A percentile compares a stretch with the other conserved stretches of the same genome.
phyloP scores from a whole-genome alignment of 2,797 vertebrate species.

The Trachurus trachurus region DNA sequence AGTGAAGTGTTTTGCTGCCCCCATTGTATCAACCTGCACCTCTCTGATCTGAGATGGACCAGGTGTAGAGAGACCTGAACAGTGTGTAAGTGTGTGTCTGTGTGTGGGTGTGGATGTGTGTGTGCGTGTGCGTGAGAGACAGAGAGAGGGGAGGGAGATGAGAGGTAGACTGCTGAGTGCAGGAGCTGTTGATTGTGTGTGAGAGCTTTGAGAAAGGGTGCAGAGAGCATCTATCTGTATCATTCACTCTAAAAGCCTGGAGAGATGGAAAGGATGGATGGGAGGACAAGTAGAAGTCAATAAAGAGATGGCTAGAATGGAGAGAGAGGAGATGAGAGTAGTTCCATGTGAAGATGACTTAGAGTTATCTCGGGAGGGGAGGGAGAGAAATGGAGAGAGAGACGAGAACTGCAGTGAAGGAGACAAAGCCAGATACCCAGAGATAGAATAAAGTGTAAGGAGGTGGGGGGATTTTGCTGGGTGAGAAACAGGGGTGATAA shows the following conservation, averaged over 20 bases:
- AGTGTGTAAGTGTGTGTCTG: not conserved
- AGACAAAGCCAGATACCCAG: conserved; percentile 46
- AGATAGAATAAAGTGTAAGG: conserved; percentile 50
- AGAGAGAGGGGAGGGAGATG: conserved; percentile 51
- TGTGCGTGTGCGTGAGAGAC: conserved; percentile 7
- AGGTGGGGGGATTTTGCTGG: conserved; percentile 48
- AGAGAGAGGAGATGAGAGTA: conserved; percentile 71
- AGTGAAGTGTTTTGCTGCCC: conserved; percentile 66
- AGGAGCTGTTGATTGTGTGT: conserved; percentile 80
- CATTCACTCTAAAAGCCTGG: conserved; percentile 83
- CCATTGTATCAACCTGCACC: conserved; percentile 61
- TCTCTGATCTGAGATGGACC: conserved; percentile 44
- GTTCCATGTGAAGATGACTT: conserved; percentile 76
- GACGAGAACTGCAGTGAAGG: conserved; percentile 28
- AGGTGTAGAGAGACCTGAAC: conserved; percentile 49
- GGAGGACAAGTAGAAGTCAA: conserved; percentile 83
- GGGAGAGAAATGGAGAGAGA: conserved; percentile 5
- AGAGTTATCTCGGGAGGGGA: conserved; percentile 52
- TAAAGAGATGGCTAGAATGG: conserved; percentile 78
- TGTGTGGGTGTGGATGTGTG: conserved; percentile 16
- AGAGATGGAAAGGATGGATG: conserved; percentile 82
- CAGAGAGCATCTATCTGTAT: conserved; percentile 84
- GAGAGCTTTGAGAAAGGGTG: conserved; percentile 81
- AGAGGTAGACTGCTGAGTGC: conserved; percentile 74
- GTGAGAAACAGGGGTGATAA: conserved; percentile 43